Evolutionary conservation across 2,888 invertebrate genomes (phyloP).

Genomic region (Eristalinus aeneus): DNA sequence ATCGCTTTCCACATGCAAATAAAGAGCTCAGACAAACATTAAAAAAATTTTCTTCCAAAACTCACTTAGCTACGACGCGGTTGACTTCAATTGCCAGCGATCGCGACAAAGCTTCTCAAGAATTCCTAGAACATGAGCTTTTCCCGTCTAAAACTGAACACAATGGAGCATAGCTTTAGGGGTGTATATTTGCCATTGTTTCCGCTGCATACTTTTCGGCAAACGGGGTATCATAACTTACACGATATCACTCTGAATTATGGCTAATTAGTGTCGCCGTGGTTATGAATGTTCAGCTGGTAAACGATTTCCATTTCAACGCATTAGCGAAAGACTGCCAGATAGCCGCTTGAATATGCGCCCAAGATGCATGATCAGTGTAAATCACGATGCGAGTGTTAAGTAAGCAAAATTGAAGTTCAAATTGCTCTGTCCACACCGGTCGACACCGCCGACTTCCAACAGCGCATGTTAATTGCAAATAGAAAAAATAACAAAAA

Average conservation of each 20-base stretch:
- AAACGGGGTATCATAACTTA: background rate
- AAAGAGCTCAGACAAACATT: too few species aligned
- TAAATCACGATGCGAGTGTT: conserved; percentile 46
- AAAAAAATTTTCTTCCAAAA: too few species aligned
- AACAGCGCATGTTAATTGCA: conserved; percentile 41
- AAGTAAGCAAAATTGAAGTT: conserved; percentile 14
- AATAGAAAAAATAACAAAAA: conserved; percentile 16
- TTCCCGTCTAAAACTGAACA: background rate
- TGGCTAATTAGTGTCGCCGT: background rate
- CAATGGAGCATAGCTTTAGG: background rate
- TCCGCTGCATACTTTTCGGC: background rate
- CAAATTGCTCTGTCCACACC: conserved; percentile 31
- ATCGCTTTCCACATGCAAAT: too few species aligned
- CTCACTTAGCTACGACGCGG: too few species aligned
- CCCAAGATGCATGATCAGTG: background rate
- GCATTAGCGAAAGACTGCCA: background rate
- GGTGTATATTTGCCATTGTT: background rate
- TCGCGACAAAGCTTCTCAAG: background rate
- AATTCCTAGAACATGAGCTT: background rate
- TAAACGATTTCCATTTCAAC: background rate
- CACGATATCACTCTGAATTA: background rate
- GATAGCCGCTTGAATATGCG: background rate
- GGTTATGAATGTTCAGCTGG: background rate
- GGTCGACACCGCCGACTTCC: conserved; percentile 2
- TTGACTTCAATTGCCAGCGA: too few species aligned